These are phyloP conservation scores for Gari tellinella DNA, from an alignment of 2,888 invertebrate species.

Conservation along the genomic window DNA sequence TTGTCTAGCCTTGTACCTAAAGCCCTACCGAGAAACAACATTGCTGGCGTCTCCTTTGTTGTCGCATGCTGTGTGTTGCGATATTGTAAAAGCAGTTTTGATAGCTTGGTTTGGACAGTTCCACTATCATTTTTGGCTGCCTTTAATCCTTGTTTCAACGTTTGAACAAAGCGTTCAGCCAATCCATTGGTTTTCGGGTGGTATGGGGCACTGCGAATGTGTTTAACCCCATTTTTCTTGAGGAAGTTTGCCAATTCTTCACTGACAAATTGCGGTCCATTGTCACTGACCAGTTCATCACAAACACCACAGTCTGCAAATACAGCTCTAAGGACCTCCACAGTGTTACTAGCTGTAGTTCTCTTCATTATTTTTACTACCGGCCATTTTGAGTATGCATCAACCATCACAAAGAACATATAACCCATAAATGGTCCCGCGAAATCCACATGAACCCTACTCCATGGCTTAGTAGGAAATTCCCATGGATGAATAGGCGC, in stretches of 20 bases:
- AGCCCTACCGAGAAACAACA: slow-evolving; percentile 49
- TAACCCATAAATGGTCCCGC: slow-evolving; percentile 80
- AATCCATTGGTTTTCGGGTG: slow-evolving; percentile 61
- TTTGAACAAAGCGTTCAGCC: slow-evolving; percentile 59
- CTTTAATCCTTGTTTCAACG: slow-evolving; percentile 57
- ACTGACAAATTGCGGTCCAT: slow-evolving; percentile 73
- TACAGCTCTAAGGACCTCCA: slow-evolving; percentile 53
- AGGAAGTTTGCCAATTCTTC: slow-evolving; percentile 24
- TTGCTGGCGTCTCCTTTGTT: slow-evolving; percentile 25
- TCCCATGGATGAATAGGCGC: slow-evolving; percentile 72
- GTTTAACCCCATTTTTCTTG: slow-evolving; percentile 50
- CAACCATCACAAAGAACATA: slow-evolving; percentile 81
- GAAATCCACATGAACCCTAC: slow-evolving; percentile 84
- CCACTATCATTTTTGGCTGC: slow-evolving; percentile 22
- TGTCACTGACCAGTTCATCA: slow-evolving; percentile 76
- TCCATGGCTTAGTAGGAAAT: slow-evolving; percentile 74
- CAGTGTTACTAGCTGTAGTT: slow-evolving; percentile 47
- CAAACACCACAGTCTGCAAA: slow-evolving; percentile 71
- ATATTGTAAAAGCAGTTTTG: slow-evolving; percentile 28
- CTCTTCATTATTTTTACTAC: slow-evolving; percentile 73
- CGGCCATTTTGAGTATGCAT: slow-evolving; percentile 84
- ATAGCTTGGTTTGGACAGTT: slow-evolving; percentile 25
- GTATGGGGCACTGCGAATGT: slow-evolving; percentile 52
- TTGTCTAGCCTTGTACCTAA: slow-evolving; percentile 32
- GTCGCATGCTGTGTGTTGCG: slow-evolving; percentile 23